These are phyloP conservation scores for Malurus leucopterus DNA, from an alignment of 2,797 vertebrate species.

Conservation along the genomic window DNA sequence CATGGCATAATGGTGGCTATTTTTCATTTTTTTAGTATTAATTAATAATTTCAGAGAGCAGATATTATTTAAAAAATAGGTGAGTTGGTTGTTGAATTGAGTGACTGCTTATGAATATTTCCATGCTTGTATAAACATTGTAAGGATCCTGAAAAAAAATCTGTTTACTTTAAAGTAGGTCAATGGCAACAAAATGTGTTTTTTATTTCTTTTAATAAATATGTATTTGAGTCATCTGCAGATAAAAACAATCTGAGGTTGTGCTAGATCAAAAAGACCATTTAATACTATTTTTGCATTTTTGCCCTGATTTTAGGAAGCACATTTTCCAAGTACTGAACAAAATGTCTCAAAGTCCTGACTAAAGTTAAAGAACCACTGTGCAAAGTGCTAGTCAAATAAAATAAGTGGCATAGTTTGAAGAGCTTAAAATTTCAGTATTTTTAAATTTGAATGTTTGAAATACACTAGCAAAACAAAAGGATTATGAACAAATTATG, in stretches of 20 bases:
- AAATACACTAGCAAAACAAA: neutral
- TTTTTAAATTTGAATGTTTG: neutral
- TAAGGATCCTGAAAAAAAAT: neutral
- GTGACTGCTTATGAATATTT: neutral
- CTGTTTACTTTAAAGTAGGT: neutral
- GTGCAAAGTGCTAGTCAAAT: neutral
- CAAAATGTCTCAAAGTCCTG: fast-evolving
- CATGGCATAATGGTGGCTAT: neutral
- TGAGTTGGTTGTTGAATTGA: neutral
- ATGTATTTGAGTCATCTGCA: neutral
- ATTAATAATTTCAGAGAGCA: neutral
- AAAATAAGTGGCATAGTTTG: neutral
- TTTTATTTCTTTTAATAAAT: neutral
- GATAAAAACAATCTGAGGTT: neutral
- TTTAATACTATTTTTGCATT: neutral
- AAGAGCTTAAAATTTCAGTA: neutral
- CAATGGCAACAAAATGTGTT: neutral
- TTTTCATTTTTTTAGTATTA: constrained; percentile 8
- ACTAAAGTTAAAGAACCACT: neutral
- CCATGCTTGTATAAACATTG: neutral
- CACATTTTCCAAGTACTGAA: neutral
- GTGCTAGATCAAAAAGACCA: neutral
- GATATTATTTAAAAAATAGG: neutral
- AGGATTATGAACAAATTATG: neutral
- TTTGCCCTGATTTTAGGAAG: neutral